Conservation (phyloP, 2,888 invertebrate species). For the Ormyrus pomaceus region DNA sequence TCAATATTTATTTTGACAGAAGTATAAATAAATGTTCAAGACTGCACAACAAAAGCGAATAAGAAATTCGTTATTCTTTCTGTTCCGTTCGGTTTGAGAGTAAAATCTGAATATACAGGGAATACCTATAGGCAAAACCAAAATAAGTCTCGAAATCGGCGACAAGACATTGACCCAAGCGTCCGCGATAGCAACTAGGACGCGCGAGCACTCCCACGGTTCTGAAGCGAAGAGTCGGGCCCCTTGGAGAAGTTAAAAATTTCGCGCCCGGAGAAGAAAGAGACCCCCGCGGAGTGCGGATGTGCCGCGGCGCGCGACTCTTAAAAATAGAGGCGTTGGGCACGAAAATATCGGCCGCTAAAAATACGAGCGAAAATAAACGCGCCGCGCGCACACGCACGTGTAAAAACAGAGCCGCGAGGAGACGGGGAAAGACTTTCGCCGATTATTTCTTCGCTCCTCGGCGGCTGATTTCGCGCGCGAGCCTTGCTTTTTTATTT, state of each 20-base stretch:
- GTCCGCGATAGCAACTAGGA: background rate
- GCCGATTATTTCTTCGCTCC: too few relatives aligned
- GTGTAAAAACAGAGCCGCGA: background rate
- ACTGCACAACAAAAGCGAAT: too few relatives aligned
- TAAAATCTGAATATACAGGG: too few relatives aligned
- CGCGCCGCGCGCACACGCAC: background rate
- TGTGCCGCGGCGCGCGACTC: slow-evolving; percentile 4
- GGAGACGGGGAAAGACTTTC: too few relatives aligned
- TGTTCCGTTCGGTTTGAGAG: too few relatives aligned
- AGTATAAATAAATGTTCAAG: too few relatives aligned
- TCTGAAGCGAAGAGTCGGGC: background rate
- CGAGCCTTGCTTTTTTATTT: too few relatives aligned
- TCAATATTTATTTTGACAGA: too few relatives aligned
- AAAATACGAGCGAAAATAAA: slow-evolving; percentile 50
- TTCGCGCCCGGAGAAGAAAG: background rate
- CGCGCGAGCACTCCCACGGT: slow-evolving; percentile 21
- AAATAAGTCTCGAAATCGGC: too few relatives aligned
- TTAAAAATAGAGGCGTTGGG: slow-evolving; percentile 51
- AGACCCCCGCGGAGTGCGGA: background rate
- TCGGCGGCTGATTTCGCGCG: too few relatives aligned
- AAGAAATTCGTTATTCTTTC: too few relatives aligned
- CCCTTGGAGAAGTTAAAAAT: background rate
- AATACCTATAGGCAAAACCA: too few relatives aligned
- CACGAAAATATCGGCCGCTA: slow-evolving; percentile 49
- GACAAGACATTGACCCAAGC: slow-evolving; percentile 39